These are phyloP conservation scores for Macropodus opercularis DNA, from an alignment of 2,797 vertebrate species.

Conservation along the genomic window DNA sequence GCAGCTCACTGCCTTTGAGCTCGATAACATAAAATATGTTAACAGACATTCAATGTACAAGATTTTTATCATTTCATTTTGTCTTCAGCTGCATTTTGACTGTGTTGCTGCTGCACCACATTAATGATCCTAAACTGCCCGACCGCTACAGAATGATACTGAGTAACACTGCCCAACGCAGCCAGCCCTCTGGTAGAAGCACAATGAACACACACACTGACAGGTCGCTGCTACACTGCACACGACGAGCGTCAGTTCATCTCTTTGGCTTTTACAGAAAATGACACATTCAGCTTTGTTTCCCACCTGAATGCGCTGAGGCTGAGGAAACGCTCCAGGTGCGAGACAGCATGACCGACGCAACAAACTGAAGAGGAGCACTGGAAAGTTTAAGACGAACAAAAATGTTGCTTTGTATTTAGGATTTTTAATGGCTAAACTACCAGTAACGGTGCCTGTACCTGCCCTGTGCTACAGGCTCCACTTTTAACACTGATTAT, in stretches of 20 bases:
- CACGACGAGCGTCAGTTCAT: constrained; percentile 1
- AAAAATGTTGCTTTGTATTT: background rate
- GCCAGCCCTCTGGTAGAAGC: background rate
- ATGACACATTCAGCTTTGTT: constrained; percentile 43
- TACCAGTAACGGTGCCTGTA: too few species aligned
- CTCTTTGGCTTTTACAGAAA: constrained; percentile 63
- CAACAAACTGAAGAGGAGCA: background rate
- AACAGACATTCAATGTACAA: too few species aligned
- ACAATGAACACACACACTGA: background rate
- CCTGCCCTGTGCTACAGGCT: too few species aligned
- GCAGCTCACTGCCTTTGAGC: too few species aligned
- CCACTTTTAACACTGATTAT: too few species aligned
- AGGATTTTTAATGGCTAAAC: too few species aligned
- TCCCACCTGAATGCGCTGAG: constrained; percentile 33
- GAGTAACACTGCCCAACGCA: constrained; percentile 1
- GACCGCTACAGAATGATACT: background rate
- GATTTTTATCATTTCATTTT: too few species aligned
- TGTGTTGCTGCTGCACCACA: background rate
- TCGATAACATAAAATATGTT: too few species aligned
- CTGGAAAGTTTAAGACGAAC: background rate
- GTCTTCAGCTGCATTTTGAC: constrained; percentile 1
- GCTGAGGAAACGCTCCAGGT: constrained; percentile 27
- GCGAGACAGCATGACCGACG: background rate
- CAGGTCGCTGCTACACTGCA: background rate
- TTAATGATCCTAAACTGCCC: background rate